Evolutionary conservation across 2,888 invertebrate species (phyloP).

Genomic region (Micropterix aruncella): DNA sequence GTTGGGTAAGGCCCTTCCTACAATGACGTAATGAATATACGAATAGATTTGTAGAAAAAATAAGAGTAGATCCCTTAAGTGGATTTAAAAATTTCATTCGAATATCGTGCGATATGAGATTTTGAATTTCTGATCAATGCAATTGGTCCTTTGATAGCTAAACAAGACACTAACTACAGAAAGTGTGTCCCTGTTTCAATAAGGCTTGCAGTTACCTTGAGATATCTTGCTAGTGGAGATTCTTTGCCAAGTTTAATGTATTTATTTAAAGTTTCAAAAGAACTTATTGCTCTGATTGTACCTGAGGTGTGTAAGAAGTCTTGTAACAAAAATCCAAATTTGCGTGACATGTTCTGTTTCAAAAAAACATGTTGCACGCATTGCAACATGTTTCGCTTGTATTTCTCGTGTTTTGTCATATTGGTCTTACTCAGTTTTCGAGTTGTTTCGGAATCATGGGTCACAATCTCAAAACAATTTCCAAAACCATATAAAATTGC

Average conservation of each 20-base stretch:
- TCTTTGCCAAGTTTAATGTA: slow-evolving; percentile 6
- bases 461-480: no score
- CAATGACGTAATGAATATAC: neutral
- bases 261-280: slow-evolving; percentile 3
- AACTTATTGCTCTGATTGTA: slow-evolving; percentile 3
- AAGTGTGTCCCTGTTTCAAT: slow-evolving; percentile 6
- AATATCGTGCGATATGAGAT: neutral
- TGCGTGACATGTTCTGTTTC: no score
- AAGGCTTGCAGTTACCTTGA: slow-evolving; percentile 7
- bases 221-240: slow-evolving; percentile 8
- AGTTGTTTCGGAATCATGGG: no score
- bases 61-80: neutral
- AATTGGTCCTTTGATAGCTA: neutral
- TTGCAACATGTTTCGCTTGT: no score
- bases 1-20: neutral
- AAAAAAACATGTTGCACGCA: no score
- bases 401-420: no score
- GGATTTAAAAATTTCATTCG: neutral
- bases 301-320: slow-evolving; percentile 4
- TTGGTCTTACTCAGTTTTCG: no score
- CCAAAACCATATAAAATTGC: no score
- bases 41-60: neutral
- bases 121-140: neutral
- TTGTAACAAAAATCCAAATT: no score
- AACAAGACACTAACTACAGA: slow-evolving; percentile 6